These are phyloP conservation scores for Calliphora vicina DNA, from an alignment of 1,140 invertebrate species.

Conservation along the genomic window DNA sequence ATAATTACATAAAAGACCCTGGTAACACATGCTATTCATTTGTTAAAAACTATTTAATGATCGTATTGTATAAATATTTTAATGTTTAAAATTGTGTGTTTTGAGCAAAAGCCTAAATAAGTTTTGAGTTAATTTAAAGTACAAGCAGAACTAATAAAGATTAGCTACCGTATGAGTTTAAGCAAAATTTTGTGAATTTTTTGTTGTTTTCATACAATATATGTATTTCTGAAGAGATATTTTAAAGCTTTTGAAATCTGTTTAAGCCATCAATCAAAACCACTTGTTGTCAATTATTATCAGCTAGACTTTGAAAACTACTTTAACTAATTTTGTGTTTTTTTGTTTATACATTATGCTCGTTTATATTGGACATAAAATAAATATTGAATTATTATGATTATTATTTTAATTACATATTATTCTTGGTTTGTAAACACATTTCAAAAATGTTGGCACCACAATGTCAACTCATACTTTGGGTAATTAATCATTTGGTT, in stretches of 20 bases:
- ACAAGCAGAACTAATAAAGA: constrained; percentile 25
- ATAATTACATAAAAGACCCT: no score
- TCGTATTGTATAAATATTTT: not conserved
- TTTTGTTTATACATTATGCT: not conserved
- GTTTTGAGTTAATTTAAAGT: constrained; percentile 3
- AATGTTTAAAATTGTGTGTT: not conserved
- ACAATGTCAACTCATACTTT: constrained; percentile 20
- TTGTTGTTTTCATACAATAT: not conserved
- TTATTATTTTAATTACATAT: not conserved
- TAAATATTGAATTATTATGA: not conserved
- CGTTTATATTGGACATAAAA: not conserved
- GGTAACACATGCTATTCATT: no score
- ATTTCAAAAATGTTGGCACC: not conserved
- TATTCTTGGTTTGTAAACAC: not conserved
- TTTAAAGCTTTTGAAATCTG: not conserved
- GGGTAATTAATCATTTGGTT: not conserved
- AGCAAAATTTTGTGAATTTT: not conserved
- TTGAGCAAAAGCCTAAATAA: constrained; percentile 1
- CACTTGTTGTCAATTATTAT: constrained; percentile 4
- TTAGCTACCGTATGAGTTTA: constrained; percentile 22
- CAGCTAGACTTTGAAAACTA: not conserved
- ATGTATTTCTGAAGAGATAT: not conserved
- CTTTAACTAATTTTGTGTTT: not conserved
- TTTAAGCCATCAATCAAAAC: constrained; percentile 20
- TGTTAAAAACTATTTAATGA: not conserved